Percentiles rank a stretch among this genome's conserved stretches.
phyloP scores from a whole-genome alignment of 2,113 vertebrate species.

The Sisor rabdophorus region DNA sequence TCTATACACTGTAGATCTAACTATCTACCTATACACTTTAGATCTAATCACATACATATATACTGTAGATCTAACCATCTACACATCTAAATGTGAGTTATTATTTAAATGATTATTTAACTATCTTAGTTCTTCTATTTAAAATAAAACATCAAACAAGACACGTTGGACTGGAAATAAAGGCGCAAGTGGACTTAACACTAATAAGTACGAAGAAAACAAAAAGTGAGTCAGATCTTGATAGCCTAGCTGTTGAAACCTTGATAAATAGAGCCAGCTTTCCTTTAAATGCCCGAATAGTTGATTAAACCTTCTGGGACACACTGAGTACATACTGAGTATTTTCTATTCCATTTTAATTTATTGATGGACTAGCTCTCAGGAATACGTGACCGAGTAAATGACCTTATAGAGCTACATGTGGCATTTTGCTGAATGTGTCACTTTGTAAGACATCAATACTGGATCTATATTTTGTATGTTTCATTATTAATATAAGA shows the following conservation, averaged over 20 bases:
- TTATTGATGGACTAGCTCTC: neutral
- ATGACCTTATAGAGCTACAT: conserved; percentile 8
- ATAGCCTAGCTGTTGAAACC: neutral
- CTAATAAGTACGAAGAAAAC: neutral
- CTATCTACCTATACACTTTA: too few species aligned
- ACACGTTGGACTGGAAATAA: neutral
- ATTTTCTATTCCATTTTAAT: conserved; percentile 12
- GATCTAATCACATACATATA: too few species aligned
- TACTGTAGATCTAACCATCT: too few species aligned
- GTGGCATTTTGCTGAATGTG: conserved; percentile 12
- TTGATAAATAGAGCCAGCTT: neutral
- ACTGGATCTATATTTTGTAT: conserved; percentile 21
- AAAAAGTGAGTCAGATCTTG: neutral
- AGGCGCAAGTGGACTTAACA: neutral
- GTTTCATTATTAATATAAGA: neutral
- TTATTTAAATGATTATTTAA: too few species aligned
- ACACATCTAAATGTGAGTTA: too few species aligned
- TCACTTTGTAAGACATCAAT: conserved; percentile 3
- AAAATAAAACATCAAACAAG: neutral
- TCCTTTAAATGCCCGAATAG: neutral
- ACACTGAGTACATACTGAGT: conserved; percentile 6
- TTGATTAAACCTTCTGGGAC: conserved; percentile 47
- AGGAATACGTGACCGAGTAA: conserved; percentile 15
- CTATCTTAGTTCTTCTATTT: neutral
- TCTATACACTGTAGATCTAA: too few species aligned